Base-by-base conservation (phyloP, 2,888 invertebrate genomes). In the Sarcophaga variegata region DNA sequence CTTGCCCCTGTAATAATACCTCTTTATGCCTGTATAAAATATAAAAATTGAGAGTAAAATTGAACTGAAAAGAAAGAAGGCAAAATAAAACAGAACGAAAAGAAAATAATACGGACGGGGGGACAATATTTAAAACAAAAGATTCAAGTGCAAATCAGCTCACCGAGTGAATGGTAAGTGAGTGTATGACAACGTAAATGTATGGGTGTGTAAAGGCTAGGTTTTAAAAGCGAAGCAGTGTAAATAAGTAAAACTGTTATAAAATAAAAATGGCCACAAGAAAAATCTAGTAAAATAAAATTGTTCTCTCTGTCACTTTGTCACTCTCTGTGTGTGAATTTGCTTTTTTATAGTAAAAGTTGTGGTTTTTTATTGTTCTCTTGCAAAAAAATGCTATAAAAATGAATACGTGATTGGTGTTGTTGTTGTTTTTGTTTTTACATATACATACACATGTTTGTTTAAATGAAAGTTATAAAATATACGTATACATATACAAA, bases 131-230 rank as follows among this genome's bases (percentile, higher is more conserved):
- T 71, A 47, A 86, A 72, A 82, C 86, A 80, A 83, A 80, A 63
- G 80, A 86, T 86, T 86, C 86, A 86, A 86, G 86, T 86, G 86
- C 86, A 86, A 77, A 72, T 54, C 54, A 37, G 54, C 17, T 17
- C 54, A 17, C 54, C 17, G 37, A 37, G 37, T 37, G 37, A 37
- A 37, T 37, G 37, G 37, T 8, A 1, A 14, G 49, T 54, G 17
- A 54, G 14, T 14, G 54, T 54, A 54, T 4, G 54, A 54, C 14
- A 54, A 0, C 54, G 59, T 22, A 20, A 1, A 60, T 72, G 49
- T 54, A 63, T 63, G 22, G 54, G 54, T n/a, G n/a, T 20, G 25
- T 11, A 45, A 54, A 71, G 62, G 45, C 37, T 0, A 69, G 4
- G 62, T 20, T 10, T 62, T 62, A 10, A 11, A 20, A 20, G 20